Percentiles rank a stretch among this genome's conserved stretches.
Evolutionary conservation across 2,888 invertebrate genomes (phyloP).

Genomic region (Chloromyia formosa): DNA sequence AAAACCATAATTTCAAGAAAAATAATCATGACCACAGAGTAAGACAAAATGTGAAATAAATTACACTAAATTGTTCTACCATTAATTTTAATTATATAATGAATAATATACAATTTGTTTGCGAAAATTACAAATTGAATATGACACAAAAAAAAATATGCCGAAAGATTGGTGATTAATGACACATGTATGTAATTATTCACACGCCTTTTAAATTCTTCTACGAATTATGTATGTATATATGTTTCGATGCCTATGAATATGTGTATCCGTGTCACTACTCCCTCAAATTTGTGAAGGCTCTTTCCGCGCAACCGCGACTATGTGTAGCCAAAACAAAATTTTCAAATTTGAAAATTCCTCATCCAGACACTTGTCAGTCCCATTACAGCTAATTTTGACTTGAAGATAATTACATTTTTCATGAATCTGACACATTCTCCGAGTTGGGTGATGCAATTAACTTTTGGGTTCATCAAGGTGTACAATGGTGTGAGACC

Average conservation of each 20-base stretch:
- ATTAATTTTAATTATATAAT: conserved; percentile 19
- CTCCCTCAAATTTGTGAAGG: too few relatives aligned
- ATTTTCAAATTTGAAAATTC: conserved; percentile 6
- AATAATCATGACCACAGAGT: too few relatives aligned
- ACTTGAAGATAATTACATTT: conserved; percentile 38
- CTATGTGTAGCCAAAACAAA: too few relatives aligned
- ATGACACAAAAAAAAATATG: neutral
- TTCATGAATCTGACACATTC: conserved; percentile 39
- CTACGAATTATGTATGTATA: neutral
- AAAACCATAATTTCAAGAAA: too few relatives aligned
- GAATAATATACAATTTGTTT: conserved; percentile 20
- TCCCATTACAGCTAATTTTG: conserved; percentile 7
- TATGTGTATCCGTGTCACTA: too few relatives aligned
- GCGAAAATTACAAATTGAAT: conserved; percentile 7
- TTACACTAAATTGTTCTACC: conserved; percentile 15
- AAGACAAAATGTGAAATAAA: neutral
- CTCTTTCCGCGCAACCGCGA: too few relatives aligned
- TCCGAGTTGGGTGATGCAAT: conserved; percentile 5
- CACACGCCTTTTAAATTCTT: conserved; percentile 22
- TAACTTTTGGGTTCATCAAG: conserved; percentile 21
- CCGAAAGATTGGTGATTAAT: conserved; percentile 8
- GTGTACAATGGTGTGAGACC: neutral
- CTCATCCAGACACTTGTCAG: neutral
- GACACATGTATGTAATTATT: conserved; percentile 13
- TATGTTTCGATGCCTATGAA: too few relatives aligned